These are phyloP conservation scores for Acomys russatus DNA, from an alignment of 2,797 vertebrate species.

Conservation along the genomic window DNA sequence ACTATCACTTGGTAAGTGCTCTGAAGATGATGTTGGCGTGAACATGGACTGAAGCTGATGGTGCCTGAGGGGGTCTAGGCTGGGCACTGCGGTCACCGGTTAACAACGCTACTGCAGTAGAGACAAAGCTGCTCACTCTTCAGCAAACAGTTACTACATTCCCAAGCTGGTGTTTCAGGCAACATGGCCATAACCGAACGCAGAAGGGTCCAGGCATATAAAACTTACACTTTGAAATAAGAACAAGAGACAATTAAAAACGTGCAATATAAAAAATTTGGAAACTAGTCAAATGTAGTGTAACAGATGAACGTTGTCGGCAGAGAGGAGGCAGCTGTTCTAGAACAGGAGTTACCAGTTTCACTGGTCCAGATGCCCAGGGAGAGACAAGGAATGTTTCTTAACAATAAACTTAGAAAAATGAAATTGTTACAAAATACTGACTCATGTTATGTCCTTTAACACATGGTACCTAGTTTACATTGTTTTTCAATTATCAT, in stretches of 20 bases:
- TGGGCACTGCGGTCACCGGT: too few relatives aligned
- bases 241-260: not conserved
- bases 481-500: not conserved
- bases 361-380: not conserved
- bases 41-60: not conserved
- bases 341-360: not conserved
- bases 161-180: not conserved
- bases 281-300: not conserved
- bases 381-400: not conserved
- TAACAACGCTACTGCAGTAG: too few relatives aligned
- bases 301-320: not conserved
- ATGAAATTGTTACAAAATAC: not conserved
- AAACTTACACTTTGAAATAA: not conserved
- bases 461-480: too few relatives aligned
- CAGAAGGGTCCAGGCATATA: not conserved
- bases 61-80: too few relatives aligned
- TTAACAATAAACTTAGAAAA: not conserved
- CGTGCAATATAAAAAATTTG: not conserved
- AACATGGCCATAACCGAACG: not conserved
- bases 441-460: not conserved
- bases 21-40: too few relatives aligned
- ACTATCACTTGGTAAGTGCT: too few relatives aligned
- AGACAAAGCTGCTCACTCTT: not conserved
- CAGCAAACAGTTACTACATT: not conserved
- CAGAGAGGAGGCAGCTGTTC: not conserved